These are phyloP conservation scores for Leucophenga montana DNA, from an alignment of 2,888 invertebrate species.

Conservation along the genomic window DNA sequence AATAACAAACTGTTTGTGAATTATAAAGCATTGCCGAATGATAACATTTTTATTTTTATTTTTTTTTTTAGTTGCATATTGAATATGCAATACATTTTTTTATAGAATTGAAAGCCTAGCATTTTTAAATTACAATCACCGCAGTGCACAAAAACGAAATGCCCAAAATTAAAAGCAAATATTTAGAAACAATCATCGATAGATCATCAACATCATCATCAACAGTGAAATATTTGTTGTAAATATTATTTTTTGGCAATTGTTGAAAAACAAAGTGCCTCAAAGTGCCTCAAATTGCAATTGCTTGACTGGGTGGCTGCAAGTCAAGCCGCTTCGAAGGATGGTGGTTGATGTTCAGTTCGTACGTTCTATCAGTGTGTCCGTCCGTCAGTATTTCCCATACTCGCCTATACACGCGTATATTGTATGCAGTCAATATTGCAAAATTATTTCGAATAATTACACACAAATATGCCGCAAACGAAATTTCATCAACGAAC, in stretches of 20 bases:
- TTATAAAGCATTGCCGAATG: no score
- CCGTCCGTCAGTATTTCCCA: no score
- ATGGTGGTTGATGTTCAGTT: not conserved
- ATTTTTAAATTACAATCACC: no score
- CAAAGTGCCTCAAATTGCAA: not conserved
- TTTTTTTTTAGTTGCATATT: no score
- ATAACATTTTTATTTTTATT: no score
- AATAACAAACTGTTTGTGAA: no score
- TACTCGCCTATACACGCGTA: no score
- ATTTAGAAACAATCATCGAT: constrained; percentile 9
- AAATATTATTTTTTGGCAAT: constrained; percentile 8
- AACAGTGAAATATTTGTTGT: not conserved
- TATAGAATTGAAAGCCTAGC: no score
- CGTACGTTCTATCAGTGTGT: no score
- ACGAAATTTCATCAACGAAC: constrained; percentile 18
- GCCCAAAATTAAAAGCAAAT: constrained; percentile 7
- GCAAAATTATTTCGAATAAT: constrained; percentile 33
- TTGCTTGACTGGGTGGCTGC: no score
- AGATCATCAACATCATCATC: not conserved
- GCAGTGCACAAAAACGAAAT: not conserved
- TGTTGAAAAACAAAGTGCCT: not conserved
- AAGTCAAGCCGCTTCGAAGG: not conserved
- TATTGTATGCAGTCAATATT: constrained; percentile 25
- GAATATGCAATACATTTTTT: no score
- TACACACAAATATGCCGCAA: constrained; percentile 27